These are phyloP conservation scores for Chloromyia formosa DNA, from an alignment of 2,888 invertebrate genomes.

Conservation along the genomic window DNA sequence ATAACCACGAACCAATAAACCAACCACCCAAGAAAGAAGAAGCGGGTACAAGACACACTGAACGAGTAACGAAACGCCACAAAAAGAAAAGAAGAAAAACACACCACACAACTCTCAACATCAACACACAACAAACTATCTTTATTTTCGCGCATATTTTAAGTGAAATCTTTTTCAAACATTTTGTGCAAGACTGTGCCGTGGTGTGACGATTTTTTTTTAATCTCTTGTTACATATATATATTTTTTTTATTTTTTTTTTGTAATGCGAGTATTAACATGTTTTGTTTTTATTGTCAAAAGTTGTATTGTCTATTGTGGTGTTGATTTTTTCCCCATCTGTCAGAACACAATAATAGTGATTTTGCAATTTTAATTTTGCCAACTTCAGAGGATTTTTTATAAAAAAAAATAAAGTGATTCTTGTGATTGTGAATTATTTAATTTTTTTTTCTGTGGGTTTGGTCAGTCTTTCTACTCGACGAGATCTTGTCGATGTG, in stretches of 20 bases:
- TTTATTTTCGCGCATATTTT: conserved; percentile 42
- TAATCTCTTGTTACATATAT: conserved; percentile 6
- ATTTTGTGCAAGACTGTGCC: conserved; percentile 27
- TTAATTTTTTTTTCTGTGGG: not conserved
- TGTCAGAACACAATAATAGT: too few species aligned
- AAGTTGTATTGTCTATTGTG: not conserved
- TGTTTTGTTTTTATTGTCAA: not conserved
- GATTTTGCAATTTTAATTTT: too few species aligned
- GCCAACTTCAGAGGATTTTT: too few species aligned
- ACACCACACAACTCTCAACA: not conserved
- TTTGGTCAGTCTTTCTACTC: conserved; percentile 15
- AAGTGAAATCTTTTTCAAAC: conserved; percentile 38
- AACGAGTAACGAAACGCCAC: not conserved
- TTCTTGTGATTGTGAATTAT: too few species aligned
- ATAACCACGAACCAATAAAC: not conserved
- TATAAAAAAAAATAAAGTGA: too few species aligned
- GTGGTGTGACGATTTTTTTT: conserved; percentile 18
- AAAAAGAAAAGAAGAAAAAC: not conserved
- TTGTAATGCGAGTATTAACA: not conserved
- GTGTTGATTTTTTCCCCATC: not conserved
- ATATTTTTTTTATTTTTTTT: conserved; percentile 2
- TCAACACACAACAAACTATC: conserved; percentile 28
- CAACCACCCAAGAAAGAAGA: conserved; percentile 12
- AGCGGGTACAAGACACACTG: not conserved
- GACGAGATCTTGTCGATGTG: not conserved